A percentile compares a stretch with the other conserved stretches of the same genome.
Evolutionary conservation across 2,888 invertebrate genomes (phyloP).

Genomic region (Drosophila kanekoi): DNA sequence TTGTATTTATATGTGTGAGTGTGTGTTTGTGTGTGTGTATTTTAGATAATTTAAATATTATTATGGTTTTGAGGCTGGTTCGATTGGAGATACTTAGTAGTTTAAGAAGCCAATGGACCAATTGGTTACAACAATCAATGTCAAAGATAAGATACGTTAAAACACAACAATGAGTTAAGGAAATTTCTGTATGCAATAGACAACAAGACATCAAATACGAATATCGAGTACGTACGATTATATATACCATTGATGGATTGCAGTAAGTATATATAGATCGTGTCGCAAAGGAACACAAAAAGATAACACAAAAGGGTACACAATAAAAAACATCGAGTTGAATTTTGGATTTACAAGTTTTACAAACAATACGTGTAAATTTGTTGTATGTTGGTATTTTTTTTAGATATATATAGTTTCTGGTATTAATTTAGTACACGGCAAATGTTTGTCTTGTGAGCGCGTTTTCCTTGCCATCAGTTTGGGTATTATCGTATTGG

Average conservation of each 20-base stretch:
- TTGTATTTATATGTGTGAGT: constrained; percentile 16
- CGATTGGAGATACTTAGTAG: constrained; percentile 40
- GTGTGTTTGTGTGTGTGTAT: constrained; percentile 33
- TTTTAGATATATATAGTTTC: constrained; percentile 2
- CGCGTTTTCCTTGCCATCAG: constrained; percentile 65
- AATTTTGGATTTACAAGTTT: constrained; percentile 56
- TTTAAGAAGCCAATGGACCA: constrained; percentile 70
- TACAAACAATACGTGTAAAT: constrained; percentile 64
- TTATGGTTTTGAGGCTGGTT: constrained; percentile 33
- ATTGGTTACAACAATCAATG: constrained; percentile 72
- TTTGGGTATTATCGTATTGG: constrained; percentile 37
- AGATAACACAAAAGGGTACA: constrained; percentile 47
- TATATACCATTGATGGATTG: constrained; percentile 57
- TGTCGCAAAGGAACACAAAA: constrained; percentile 59
- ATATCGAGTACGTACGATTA: constrained; percentile 53
- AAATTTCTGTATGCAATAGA: constrained; percentile 73
- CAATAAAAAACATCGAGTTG: constrained; percentile 59
- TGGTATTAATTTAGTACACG: constrained; percentile 35
- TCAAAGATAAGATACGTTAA: constrained; percentile 58
- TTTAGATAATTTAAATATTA: constrained; percentile 27
- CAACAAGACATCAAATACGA: constrained; percentile 75
- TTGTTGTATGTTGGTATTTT: constrained; percentile 17
- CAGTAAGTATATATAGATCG: constrained; percentile 58
- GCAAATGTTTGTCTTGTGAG: constrained; percentile 72
- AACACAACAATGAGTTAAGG: constrained; percentile 64